Conservation (phyloP, 2,797 vertebrate genomes). For the Poliocrania exsul region DNA sequence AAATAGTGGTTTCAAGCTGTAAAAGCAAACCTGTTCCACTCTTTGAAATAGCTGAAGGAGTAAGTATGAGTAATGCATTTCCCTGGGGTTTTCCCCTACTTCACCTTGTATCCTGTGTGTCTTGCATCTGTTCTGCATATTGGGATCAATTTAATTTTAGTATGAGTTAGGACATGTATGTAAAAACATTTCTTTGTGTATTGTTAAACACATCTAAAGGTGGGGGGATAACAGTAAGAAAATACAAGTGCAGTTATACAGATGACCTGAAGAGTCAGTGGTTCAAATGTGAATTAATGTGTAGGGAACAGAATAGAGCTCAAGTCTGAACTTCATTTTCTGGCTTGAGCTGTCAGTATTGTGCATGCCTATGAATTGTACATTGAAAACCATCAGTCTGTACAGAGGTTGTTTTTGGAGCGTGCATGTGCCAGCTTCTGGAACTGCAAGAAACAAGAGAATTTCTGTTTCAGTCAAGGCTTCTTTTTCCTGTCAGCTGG, state of each 20-base stretch:
- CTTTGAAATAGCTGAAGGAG: constrained; percentile 92
- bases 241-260: neutral
- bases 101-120: neutral
- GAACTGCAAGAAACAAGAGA: neutral
- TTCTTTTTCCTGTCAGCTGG: neutral
- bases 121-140: neutral
- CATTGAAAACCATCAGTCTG: rapidly evolving
- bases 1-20: constrained; percentile 92
- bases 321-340: neutral
- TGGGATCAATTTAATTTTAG: neutral
- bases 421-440: rapidly evolving
- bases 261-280: neutral
- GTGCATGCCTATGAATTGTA: neutral
- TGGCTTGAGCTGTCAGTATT: neutral
- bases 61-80: constrained; percentile 76
- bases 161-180: neutral
- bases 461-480: neutral
- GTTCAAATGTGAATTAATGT: neutral
- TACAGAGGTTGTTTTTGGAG: neutral
- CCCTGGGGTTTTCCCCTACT: no score
- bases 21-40: constrained; percentile 88
- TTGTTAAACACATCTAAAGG: neutral
- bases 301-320: neutral
- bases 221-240: neutral
- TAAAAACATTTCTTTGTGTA: neutral